Evolutionary conservation across 1,140 invertebrate species (phyloP), one percentile per base, ranked within the genome.

Genomic region (Archegozetes longisetosus): DNA sequence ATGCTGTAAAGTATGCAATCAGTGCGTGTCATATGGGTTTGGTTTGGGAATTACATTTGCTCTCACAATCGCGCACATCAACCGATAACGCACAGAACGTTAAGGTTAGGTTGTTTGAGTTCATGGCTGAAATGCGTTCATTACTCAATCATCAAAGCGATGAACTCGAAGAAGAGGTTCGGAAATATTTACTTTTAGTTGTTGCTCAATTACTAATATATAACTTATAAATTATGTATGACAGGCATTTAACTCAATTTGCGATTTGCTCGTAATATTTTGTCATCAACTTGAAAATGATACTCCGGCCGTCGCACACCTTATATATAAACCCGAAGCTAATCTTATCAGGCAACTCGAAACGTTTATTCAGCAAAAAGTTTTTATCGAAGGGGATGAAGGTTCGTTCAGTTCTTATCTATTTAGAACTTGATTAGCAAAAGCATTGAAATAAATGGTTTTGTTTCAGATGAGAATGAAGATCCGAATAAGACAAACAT

Each of bases 181-280:
- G n/a, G n/a, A n/a, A n/a, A n/a, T n/a, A n/a, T n/a, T n/a, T 66
- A 65, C 60, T 62, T 61, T 50, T 66, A n/a, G 25, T 28, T 20
- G 32, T 53, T 52, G 58, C 27, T 24, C 0, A 50, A 13, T 24
- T 25, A 26, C 59, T 51, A 26, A 57, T 46, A 40, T 54, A 20
- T 60, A 17, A 40, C 17, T 49, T 55, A 24, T 47, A 64, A 65
- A 24, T 64, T 64, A 58, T 14, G 67, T 53, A 71, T 73, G 4
- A 28, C 68, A 88, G 82, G 88, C 90, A 0, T 98, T 92, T 71
- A 82, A 88, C 40, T 87, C 86, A 14, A 82, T 98, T 47, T 98
- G 93, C 73, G 95, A 99, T 75, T 74, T 93, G 61, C 74, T 98
- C 27, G 84, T 98, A n/a, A 78, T 94, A 55, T 98, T 97, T 75